Percentiles rank a stretch among this genome's conserved stretches.
Conservation (phyloP, 2,113 vertebrate genomes). For the Panurus biarmicus region DNA sequence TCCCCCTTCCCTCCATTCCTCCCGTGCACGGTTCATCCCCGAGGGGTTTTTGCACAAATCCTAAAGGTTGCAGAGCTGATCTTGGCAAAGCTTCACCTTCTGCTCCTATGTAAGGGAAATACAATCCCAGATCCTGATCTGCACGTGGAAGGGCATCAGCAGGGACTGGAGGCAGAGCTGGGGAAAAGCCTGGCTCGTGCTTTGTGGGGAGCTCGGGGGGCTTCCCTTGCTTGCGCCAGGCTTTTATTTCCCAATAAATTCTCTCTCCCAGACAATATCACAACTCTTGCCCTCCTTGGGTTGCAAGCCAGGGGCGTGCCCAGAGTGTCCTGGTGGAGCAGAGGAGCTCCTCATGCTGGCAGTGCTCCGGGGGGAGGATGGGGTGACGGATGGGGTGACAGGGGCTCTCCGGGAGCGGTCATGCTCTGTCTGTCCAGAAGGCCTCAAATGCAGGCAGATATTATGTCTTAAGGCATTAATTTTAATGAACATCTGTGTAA, state of each 20-base stretch:
- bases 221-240: background rate
- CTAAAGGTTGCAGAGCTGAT: background rate
- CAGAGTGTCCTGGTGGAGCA: background rate
- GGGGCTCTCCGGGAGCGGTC: background rate
- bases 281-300: background rate
- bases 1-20: background rate
- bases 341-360: background rate
- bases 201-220: fast-evolving
- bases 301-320: background rate
- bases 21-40: background rate
- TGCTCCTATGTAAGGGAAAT: background rate
- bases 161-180: background rate
- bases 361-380: background rate
- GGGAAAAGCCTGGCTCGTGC: background rate
- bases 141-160: background rate
- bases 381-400: background rate
- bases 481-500: conserved; percentile 52
- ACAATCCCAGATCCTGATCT: background rate
- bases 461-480: conserved; percentile 44
- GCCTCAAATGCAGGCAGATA: background rate
- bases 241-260: background rate
- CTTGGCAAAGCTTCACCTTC: background rate
- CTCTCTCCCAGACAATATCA: background rate
- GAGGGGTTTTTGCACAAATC: background rate
- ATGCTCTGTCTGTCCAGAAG: background rate